phyloP scores from a whole-genome alignment of 2,113 vertebrate genomes.

The Choloepus hoffmanni region DNA sequence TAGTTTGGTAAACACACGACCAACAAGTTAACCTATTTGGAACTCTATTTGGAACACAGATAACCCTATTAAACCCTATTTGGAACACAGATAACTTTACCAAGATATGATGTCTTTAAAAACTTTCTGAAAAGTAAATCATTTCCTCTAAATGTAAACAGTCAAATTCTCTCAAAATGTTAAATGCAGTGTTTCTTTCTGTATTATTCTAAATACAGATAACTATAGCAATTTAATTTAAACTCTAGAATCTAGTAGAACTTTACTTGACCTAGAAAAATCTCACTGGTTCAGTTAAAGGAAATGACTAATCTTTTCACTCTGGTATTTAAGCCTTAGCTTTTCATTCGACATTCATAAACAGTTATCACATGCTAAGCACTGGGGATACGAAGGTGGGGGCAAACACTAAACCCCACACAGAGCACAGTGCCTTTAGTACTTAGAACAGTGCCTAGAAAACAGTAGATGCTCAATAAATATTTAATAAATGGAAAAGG shows the following conservation, averaged over 20 bases:
- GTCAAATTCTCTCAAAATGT: constrained; percentile 12
- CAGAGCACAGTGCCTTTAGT: neutral
- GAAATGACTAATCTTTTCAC: neutral
- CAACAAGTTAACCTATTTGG: neutral
- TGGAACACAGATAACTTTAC: neutral
- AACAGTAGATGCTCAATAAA: neutral
- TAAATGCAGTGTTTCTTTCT: neutral
- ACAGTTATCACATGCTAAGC: neutral
- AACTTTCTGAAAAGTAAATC: neutral
- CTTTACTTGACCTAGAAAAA: neutral
- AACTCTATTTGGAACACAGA: too few species aligned
- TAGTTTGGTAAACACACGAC: neutral
- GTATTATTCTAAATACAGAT: neutral
- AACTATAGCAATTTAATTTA: constrained; percentile 33
- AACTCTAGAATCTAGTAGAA: neutral
- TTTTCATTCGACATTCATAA: neutral
- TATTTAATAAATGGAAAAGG: neutral
- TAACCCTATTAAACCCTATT: neutral
- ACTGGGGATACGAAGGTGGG: neutral
- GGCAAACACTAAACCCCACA: neutral
- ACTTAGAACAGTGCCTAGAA: neutral
- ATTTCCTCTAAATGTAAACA: constrained; percentile 44
- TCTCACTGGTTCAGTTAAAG: neutral
- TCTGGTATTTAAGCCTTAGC: neutral
- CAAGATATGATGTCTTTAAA: neutral